Conservation (phyloP, 2,888 invertebrate genomes). For the Caradrina kadenii region DNA sequence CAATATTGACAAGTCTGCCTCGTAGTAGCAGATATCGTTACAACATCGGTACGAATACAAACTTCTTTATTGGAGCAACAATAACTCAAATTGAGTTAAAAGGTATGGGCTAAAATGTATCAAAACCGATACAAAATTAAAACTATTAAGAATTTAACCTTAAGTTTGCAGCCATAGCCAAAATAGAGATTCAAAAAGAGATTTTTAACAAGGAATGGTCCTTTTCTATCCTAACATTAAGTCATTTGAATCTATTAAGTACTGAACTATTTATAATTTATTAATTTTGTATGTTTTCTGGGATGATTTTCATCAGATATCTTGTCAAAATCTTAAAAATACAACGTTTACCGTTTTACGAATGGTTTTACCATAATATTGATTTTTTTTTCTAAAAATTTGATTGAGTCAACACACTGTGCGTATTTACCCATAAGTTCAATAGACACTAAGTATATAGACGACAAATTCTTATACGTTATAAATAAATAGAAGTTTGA, state of each 20-base stretch:
- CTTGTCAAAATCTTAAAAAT: conserved; percentile 21
- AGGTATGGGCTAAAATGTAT: neutral
- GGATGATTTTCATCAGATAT: conserved; percentile 50
- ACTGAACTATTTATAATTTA: conserved; percentile 55
- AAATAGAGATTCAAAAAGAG: conserved; percentile 63
- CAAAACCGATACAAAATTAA: neutral
- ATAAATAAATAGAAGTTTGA: conserved; percentile 25
- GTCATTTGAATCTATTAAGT: conserved; percentile 63
- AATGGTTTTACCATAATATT: neutral
- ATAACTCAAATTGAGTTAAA: neutral
- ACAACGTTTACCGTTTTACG: conserved; percentile 3
- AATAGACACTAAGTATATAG: conserved; percentile 3
- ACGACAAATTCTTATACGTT: conserved; percentile 32
- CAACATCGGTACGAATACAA: neutral
- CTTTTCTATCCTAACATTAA: conserved; percentile 57
- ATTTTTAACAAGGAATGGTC: conserved; percentile 52
- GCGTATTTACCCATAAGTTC: conserved; percentile 17
- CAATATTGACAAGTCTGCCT: conserved; percentile 4
- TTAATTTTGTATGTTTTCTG: conserved; percentile 40
- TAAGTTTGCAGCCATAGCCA: conserved; percentile 42
- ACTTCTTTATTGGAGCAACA: neutral
- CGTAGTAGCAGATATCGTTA: neutral
- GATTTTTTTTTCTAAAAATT: conserved; percentile 3
- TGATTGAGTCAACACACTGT: conserved; percentile 11
- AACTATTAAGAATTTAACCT: conserved; percentile 16